Evolutionary conservation across 2,888 invertebrate genomes (phyloP).

Genomic region (Catocala nupta): DNA sequence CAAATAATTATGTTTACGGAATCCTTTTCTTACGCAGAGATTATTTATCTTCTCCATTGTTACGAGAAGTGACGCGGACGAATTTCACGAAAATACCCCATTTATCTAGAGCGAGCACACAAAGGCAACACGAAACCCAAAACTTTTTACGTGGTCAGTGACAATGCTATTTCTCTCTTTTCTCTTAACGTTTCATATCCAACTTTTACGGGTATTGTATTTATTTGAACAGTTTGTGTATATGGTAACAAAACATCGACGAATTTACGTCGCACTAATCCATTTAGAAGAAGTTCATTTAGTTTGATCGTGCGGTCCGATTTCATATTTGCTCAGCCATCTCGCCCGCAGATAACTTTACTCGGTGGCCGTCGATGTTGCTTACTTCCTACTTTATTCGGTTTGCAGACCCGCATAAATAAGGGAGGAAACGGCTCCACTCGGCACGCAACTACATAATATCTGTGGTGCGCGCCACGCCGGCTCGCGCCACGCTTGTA

Average conservation of each 20-base stretch:
- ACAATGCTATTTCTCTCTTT: conserved; percentile 82
- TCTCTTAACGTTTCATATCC: conserved; percentile 81
- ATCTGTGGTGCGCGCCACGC: conserved; percentile 48
- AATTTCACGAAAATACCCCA: conserved; percentile 85
- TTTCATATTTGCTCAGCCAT: conserved; percentile 76
- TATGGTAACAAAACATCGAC: conserved; percentile 55
- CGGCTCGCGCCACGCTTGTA: conserved; percentile 38
- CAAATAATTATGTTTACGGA: conserved; percentile 86
- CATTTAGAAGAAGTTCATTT: conserved; percentile 63
- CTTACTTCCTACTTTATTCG: conserved; percentile 77
- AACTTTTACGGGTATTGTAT: conserved; percentile 73
- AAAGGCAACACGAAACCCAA: conserved; percentile 84
- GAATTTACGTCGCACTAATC: conserved; percentile 56
- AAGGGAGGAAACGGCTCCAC: conserved; percentile 63
- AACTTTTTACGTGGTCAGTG: conserved; percentile 86
- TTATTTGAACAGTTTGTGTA: conserved; percentile 62
- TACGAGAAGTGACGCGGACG: conserved; percentile 84
- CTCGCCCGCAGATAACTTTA: conserved; percentile 81
- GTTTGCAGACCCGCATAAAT: conserved; percentile 83
- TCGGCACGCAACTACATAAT: conserved; percentile 64
- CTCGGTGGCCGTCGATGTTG: conserved; percentile 65
- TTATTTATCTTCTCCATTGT: conserved; percentile 86
- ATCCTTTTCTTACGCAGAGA: conserved; percentile 86
- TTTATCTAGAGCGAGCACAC: conserved; percentile 83
- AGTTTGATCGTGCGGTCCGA: conserved; percentile 65